Evolutionary conservation across 1,140 invertebrate genomes (phyloP), one percentile per base, ranked within the genome.

Genomic region (Procambarus virginalis): DNA sequence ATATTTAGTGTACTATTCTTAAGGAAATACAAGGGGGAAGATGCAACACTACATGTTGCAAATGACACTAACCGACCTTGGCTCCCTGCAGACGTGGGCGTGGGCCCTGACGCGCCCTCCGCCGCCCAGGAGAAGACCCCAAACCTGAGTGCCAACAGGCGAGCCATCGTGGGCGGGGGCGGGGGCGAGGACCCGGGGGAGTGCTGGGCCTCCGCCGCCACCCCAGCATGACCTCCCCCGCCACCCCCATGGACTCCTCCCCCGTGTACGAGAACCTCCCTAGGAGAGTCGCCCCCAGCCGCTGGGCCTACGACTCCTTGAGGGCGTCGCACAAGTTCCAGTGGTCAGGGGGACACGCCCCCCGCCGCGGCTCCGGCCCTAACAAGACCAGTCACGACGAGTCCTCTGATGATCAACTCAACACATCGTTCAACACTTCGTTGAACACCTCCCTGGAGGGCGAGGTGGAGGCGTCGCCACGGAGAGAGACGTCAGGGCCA

Each of bases 181-280:
- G 17, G 10, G 58, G 55, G 76, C 70, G 83, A 91, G 49, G 87
- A 78, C 34, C 64, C 0, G 84, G 84, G n/a, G 75, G 46, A 2
- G 70, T 78, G 2, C 79, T 73, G 20, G 76, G 75, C 49, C 88
- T 92, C 0, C 79, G 92, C 4, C 76, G 92, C 9, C 86, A 92
- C 60, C 92, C 92, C 12, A 92, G 92, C 76, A 90, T 92, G 75
- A 86, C 86, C 2, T 48, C 86, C n/a, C 84, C 86, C 34, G 87
- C 76, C 3, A 77, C 86, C 2, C 79, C 87, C 20, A 70, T 88
- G 34, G 86, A 90, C 76, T 91, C 90, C 20, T 88, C 90, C 9
- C 92, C 92, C 6, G 92, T 92, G 58, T 92, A 92, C 70, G 92
- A 92, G 58, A 92, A 92, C 81, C 83, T 92, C 8, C 92, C 92